Evolutionary conservation across 2,797 vertebrate species (phyloP), one percentile per base, ranked within the genome.

Genomic region (Gymnothorax reevesii): DNA sequence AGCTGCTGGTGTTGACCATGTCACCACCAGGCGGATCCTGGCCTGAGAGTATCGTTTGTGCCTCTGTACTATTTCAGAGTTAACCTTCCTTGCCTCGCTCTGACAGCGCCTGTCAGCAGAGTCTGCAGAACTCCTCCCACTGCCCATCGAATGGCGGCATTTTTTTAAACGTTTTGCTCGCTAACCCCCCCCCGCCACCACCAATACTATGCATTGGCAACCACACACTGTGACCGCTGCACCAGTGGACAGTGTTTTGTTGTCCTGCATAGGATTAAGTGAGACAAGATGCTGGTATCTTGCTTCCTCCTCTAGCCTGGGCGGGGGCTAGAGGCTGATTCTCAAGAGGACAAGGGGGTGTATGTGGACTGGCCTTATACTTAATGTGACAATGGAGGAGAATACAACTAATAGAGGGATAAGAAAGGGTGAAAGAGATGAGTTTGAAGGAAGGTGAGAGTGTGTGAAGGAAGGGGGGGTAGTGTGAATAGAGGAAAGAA

Each of bases 1-100:
- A 93, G 90, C 80, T 13, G 82, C 85, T 54, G 82, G 83, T n/a
- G 20, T 75, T 27, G 62, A 59, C 83, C 20, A 42, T 87, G 59
- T 87, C 84, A 87, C 80, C 83, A 84, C 87, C 52, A 87, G 89
- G 87, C 83, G 92, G 89, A 90, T 87, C 49, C 83, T 91, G 91
- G 94, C 91, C 87, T 91, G 88, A 88, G 59, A 66, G 86, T 86
- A 84, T 80, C 87, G 85, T 88, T 88, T 87, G 49, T 42, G 84
- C 77, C 64, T 17, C 22, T 25, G 27, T 87, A 83, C 73, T 62
- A 4, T 62, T 13, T 69, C 0, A 91, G 79, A 87, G 86, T 87
- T 86, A 91, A 6, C 85, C 87, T 85, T 54, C 60, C 69, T n/a
- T 69, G 57, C 42, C 33, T 42, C 33, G 33, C 1, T 42, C 86